phyloP scores from a whole-genome alignment of 2,888 invertebrate genomes.

The Mesoligia furuncula region DNA sequence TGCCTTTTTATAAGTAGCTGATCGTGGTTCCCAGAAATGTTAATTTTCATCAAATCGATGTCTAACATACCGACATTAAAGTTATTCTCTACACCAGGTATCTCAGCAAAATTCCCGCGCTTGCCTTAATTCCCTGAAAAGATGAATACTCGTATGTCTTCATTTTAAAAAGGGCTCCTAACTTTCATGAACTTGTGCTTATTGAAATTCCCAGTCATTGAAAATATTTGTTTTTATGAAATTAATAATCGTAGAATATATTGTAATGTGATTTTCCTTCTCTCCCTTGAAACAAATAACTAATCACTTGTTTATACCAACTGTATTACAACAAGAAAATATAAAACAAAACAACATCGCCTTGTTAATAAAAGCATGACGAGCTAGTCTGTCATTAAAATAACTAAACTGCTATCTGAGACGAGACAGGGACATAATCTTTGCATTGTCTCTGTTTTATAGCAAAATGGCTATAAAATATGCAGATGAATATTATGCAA shows the following conservation, averaged over 20 bases:
- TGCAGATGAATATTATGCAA: conserved; percentile 64
- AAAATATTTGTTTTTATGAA: not conserved
- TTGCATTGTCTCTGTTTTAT: conserved; percentile 55
- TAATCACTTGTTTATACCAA: not conserved
- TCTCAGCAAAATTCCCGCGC: not conserved
- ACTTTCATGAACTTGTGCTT: not conserved
- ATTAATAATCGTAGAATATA: not conserved
- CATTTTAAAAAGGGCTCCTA: not conserved
- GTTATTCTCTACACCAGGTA: not conserved
- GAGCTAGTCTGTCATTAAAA: conserved; percentile 33
- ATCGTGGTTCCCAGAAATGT: not conserved
- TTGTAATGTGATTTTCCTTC: not conserved
- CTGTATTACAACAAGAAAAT: not conserved
- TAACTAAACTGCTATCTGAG: conserved; percentile 30
- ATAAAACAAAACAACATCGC: conserved; percentile 11
- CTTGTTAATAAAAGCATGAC: conserved; percentile 10
- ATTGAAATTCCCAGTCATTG: conserved; percentile 1
- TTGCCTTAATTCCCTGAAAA: not conserved
- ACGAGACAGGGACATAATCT: conserved; percentile 37
- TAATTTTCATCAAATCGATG: conserved; percentile 1
- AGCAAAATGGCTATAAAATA: conserved; percentile 52
- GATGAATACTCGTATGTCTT: too few species aligned
- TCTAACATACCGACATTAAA: not conserved
- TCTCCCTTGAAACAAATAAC: not conserved
- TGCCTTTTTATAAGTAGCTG: conserved; percentile 7